These are phyloP conservation scores for Toxotes chatareus DNA, from an alignment of 2,113 vertebrate species.

Conservation along the genomic window DNA sequence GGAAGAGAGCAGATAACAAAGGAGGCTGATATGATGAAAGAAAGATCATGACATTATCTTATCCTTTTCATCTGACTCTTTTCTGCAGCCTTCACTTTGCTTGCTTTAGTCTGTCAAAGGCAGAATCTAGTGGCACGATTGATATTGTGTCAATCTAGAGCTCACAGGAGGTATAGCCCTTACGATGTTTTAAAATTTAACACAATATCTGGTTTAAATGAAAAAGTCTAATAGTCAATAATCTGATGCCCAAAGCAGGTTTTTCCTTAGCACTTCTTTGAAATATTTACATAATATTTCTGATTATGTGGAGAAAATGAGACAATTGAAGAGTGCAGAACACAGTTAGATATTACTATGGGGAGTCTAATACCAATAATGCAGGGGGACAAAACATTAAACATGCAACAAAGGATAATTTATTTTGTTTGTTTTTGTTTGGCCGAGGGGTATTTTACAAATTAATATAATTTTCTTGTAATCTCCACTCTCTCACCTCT, in stretches of 20 bases:
- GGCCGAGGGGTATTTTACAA: not conserved
- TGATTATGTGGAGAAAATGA: not conserved
- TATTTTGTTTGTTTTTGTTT: not conserved
- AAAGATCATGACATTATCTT: conserved; percentile 73
- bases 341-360: not conserved
- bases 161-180: conserved; percentile 1
- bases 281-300: not conserved
- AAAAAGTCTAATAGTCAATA: not conserved
- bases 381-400: not conserved
- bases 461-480: not conserved
- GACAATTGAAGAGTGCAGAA: not conserved
- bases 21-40: conserved; percentile 65
- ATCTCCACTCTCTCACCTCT: not conserved
- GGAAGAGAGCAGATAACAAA: conserved; percentile 62
- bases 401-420: not conserved
- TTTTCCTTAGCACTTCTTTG: not conserved
- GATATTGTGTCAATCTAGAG: conserved; percentile 34
- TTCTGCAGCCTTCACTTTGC: conserved; percentile 36
- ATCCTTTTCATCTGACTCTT: conserved; percentile 64
- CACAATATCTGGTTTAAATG: not conserved
- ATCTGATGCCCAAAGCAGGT: not conserved
- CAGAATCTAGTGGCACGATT: not conserved
- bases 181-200: conserved; percentile 1
- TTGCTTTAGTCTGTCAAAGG: conserved; percentile 28
- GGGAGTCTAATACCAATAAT: not conserved